Evolutionary conservation across 2,113 vertebrate species (phyloP).

Genomic region (Platanista minor): DNA sequence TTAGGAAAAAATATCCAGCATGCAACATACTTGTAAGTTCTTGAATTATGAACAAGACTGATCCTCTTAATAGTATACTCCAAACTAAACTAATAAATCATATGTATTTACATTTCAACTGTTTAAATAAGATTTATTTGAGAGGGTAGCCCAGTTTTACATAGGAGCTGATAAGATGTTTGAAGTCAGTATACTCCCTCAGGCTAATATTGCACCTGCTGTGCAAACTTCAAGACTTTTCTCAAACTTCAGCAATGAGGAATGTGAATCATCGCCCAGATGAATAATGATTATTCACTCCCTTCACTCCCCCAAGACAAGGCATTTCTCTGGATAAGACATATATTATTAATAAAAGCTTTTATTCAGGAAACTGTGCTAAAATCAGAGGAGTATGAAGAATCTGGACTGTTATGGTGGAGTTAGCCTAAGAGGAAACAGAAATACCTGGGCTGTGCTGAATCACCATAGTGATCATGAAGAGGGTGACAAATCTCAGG

Average conservation of each 20-base stretch:
- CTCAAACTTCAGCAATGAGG: conserved; percentile 64
- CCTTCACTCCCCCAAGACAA: conserved; percentile 56
- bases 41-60: neutral
- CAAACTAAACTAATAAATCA: conserved; percentile 35
- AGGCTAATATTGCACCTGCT: conserved; percentile 55
- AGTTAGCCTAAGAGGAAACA: conserved; percentile 65
- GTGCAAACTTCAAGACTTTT: conserved; percentile 55
- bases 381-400: conserved; percentile 70
- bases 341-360: conserved; percentile 80
- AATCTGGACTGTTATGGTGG: conserved; percentile 39
- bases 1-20: neutral
- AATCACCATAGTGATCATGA: conserved; percentile 20
- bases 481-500: conserved; percentile 13
- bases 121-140: conserved; percentile 52
- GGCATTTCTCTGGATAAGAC: conserved; percentile 62
- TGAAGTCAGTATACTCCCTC: conserved; percentile 65
- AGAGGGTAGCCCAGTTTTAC: conserved; percentile 18
- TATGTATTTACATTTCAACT: neutral
- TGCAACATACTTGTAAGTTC: neutral
- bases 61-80: neutral
- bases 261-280: conserved; percentile 65
- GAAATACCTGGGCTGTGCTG: conserved; percentile 1
- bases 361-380: conserved; percentile 61
- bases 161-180: conserved; percentile 20
- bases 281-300: conserved; percentile 73